These are phyloP conservation scores for Labeo catla DNA, from an alignment of 2,113 vertebrate genomes.

Conservation along the genomic window DNA sequence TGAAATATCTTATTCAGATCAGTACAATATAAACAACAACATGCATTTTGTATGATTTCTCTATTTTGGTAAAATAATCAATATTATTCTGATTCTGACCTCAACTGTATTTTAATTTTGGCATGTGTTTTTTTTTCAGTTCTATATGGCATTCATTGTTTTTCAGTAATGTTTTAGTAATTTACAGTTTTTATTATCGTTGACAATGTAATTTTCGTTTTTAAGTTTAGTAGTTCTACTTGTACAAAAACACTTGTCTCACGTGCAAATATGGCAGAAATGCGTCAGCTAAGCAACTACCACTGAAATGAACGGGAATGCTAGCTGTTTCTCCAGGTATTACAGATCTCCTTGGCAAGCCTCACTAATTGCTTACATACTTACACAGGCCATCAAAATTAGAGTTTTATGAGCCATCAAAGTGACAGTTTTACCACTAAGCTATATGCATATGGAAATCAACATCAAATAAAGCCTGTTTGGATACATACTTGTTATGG, in stretches of 20 bases:
- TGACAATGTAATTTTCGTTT: background rate
- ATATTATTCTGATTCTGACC: too few species aligned
- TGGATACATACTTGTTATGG: slow-evolving; percentile 92
- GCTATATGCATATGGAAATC: background rate
- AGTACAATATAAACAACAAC: too few species aligned
- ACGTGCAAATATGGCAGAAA: background rate
- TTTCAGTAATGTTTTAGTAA: too few species aligned
- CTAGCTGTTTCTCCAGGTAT: background rate
- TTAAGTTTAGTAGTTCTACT: background rate
- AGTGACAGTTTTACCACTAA: background rate
- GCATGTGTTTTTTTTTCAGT: too few species aligned
- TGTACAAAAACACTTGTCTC: background rate
- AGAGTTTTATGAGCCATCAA: background rate
- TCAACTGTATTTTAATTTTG: too few species aligned
- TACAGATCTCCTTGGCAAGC: background rate
- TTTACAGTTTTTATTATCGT: background rate
- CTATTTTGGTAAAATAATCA: too few species aligned
- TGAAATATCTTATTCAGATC: too few species aligned
- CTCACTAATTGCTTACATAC: background rate
- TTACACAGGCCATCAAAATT: slow-evolving; percentile 20
- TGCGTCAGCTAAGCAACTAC: background rate
- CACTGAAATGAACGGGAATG: background rate
- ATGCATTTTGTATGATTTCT: too few species aligned
- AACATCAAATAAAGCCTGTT: background rate
- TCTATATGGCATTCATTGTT: too few species aligned